These are phyloP conservation scores for Neomonachus schauinslandi DNA, from an alignment of 2,113 vertebrate species.

Conservation along the genomic window DNA sequence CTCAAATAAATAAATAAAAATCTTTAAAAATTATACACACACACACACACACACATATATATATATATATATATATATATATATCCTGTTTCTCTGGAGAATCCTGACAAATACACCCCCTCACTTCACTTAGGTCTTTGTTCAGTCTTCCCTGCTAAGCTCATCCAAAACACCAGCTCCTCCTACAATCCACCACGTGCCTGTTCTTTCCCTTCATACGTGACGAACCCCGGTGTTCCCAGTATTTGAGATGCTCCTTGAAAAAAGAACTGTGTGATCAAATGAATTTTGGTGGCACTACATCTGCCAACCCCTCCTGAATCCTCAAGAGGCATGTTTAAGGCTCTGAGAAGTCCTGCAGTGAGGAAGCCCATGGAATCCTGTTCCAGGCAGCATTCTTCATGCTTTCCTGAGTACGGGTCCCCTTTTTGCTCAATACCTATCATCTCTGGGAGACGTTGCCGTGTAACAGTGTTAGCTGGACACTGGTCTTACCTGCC, in stretches of 20 bases:
- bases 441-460: neutral
- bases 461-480: neutral
- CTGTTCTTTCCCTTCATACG: neutral
- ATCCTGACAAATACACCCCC: fast-evolving
- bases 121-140: neutral
- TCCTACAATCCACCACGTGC: too few relatives aligned
- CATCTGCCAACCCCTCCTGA: neutral
- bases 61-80: too few relatives aligned
- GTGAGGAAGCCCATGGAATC: fast-evolving
- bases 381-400: fast-evolving
- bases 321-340: fast-evolving
- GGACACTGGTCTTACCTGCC: neutral
- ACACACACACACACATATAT: too few relatives aligned
- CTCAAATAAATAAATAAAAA: neutral
- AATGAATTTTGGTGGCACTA: fast-evolving
- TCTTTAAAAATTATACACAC: neutral
- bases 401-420: neutral
- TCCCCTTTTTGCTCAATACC: neutral
- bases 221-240: neutral
- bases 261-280: fast-evolving
- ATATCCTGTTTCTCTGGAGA: neutral
- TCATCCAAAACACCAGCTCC: neutral
- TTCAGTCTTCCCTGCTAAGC: neutral
- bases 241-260: neutral
- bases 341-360: neutral